phyloP scores from a whole-genome alignment of 2,113 vertebrate species.

The Herpetotheres cachinnans region DNA sequence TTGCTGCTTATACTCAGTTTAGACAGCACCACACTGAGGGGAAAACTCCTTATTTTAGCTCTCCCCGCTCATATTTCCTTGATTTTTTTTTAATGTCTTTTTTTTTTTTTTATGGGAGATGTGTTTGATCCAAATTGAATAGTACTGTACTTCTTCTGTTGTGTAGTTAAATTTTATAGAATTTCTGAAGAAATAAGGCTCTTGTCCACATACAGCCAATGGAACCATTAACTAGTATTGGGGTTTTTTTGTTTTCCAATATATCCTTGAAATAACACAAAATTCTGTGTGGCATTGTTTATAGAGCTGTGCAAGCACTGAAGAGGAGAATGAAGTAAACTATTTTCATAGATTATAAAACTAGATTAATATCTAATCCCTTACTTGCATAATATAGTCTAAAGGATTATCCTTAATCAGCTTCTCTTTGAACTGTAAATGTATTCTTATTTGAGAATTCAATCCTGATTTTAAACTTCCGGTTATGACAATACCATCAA shows the following conservation, averaged over 20 bases:
- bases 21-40: not conserved
- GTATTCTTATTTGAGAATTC: not conserved
- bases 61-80: not conserved
- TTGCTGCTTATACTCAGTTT: not conserved
- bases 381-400: not conserved
- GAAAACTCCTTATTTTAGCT: not conserved
- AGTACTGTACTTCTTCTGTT: not conserved
- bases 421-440: not conserved
- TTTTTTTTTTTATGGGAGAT: not conserved
- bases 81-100: not conserved
- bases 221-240: not conserved
- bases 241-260: not conserved
- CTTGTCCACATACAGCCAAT: rapidly evolving
- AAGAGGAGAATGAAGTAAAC: not conserved
- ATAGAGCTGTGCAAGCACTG: not conserved
- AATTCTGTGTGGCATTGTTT: not conserved
- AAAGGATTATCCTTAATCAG: not conserved
- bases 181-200: not conserved
- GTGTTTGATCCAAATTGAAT: not conserved
- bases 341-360: not conserved
- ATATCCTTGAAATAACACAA: not conserved
- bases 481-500: not conserved
- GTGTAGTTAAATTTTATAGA: not conserved
- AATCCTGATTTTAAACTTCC: not conserved
- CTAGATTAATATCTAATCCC: not conserved